Evolutionary conservation across 1,140 invertebrate species (phyloP).

Genomic region (Archegozetes longisetosus): DNA sequence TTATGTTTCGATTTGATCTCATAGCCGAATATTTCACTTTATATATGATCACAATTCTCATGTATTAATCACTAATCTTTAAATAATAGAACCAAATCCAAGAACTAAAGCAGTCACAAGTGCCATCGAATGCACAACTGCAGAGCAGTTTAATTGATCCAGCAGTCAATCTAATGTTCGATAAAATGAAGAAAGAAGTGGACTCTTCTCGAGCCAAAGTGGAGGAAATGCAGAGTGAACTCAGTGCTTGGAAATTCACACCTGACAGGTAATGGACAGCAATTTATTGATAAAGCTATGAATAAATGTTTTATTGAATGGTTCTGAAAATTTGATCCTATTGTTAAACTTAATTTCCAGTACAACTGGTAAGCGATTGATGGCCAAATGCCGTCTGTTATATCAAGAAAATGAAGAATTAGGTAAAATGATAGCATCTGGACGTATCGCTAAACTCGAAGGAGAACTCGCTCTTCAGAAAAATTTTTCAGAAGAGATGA

Average conservation of each 20-base stretch:
- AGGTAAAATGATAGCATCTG: conserved; percentile 85
- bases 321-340: not conserved
- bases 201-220: conserved; percentile 71
- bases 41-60: no score
- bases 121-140: conserved; percentile 51
- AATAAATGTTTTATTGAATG: conserved; percentile 12
- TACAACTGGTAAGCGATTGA: conserved; percentile 89
- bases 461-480: conserved; percentile 86
- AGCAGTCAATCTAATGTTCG: conserved; percentile 83
- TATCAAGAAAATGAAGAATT: conserved; percentile 97
- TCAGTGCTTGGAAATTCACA: conserved; percentile 96
- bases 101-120: conserved; percentile 40
- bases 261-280: conserved; percentile 58
- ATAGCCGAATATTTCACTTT: no score
- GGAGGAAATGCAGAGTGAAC: conserved; percentile 93
- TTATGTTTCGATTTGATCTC: no score
- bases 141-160: conserved; percentile 77
- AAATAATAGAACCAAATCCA: conserved; percentile 69
- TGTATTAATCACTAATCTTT: no score
- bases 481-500: conserved; percentile 88
- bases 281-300: not conserved
- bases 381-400: conserved; percentile 90
- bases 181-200: conserved; percentile 77
- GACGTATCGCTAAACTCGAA: conserved; percentile 83
- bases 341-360: conserved; percentile 30